These are phyloP conservation scores for Araneus ventricosus DNA, from an alignment of 1,140 invertebrate genomes.

Conservation along the genomic window DNA sequence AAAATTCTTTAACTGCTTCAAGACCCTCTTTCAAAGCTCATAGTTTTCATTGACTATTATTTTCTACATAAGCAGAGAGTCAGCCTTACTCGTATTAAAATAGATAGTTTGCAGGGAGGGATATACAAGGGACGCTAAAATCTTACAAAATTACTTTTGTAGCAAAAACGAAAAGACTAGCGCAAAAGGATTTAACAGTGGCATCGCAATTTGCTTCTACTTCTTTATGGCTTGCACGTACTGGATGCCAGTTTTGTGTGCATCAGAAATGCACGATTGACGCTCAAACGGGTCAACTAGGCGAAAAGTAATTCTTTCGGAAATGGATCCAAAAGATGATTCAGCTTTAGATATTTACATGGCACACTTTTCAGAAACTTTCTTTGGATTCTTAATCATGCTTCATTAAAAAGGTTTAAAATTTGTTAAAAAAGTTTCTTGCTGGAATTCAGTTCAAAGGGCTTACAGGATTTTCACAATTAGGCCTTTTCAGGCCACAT, in stretches of 20 bases:
- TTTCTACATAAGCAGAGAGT: slow-evolving; percentile 14
- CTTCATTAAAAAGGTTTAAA: too few species aligned
- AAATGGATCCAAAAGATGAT: too few species aligned
- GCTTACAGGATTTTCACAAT: too few species aligned
- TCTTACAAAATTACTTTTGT: background rate
- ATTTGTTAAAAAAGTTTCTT: too few species aligned
- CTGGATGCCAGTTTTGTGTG: background rate
- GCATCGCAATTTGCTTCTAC: background rate
- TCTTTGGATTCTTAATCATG: too few species aligned
- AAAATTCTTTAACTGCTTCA: slow-evolving; percentile 29
- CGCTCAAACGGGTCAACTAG: background rate
- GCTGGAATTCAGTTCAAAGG: too few species aligned
- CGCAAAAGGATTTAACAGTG: background rate
- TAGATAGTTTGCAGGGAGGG: background rate
- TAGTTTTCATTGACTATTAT: background rate
- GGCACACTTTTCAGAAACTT: too few species aligned
- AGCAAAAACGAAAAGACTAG: background rate
- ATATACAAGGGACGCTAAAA: background rate
- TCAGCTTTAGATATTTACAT: too few species aligned
- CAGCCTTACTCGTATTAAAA: slow-evolving; percentile 13
- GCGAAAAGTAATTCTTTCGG: too few species aligned
- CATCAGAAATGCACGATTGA: background rate
- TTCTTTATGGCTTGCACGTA: background rate
- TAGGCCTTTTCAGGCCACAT: too few species aligned
- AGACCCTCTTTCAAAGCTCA: background rate